These are phyloP conservation scores for Meandrusa payeni DNA, from an alignment of 2,888 invertebrate genomes.

Conservation along the genomic window DNA sequence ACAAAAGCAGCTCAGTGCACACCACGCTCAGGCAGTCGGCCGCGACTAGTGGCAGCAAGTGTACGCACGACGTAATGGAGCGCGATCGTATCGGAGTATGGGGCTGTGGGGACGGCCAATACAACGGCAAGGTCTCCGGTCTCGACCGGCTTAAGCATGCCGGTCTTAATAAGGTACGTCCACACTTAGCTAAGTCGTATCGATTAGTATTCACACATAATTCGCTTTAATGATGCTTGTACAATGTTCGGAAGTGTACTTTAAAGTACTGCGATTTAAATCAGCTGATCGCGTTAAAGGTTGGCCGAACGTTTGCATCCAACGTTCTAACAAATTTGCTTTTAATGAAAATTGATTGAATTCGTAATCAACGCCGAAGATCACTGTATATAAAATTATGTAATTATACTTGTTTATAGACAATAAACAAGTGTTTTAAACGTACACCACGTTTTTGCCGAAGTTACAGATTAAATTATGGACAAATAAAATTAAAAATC, in stretches of 20 bases:
- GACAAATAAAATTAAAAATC: too few species aligned
- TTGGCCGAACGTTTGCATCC: conserved; percentile 4
- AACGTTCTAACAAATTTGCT: too few species aligned
- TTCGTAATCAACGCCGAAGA: neutral
- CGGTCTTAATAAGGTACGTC: conserved; percentile 84
- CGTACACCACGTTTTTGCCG: too few species aligned
- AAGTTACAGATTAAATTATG: too few species aligned
- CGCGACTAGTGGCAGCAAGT: conserved; percentile 44
- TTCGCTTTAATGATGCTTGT: conserved; percentile 59
- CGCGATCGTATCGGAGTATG: conserved; percentile 84
- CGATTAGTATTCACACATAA: conserved; percentile 36
- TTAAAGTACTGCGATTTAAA: conserved; percentile 12
- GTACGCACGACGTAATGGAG: conserved; percentile 67
- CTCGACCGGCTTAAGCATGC: conserved; percentile 85
- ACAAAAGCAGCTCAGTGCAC: conserved; percentile 60
- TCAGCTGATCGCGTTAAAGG: conserved; percentile 21
- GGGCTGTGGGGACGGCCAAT: conserved; percentile 80
- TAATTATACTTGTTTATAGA: too few species aligned
- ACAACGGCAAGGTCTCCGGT: conserved; percentile 80
- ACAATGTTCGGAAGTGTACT: conserved; percentile 44
- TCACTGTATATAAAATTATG: neutral
- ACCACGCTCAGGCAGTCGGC: conserved; percentile 59
- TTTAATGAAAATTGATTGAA: conserved; percentile 4
- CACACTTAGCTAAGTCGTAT: neutral
- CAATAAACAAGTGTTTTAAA: too few species aligned